Evolutionary conservation across 2,797 vertebrate genomes (phyloP), one percentile per base, ranked within the genome.

Genomic region (Microctenopoma stevenorrisi): DNA sequence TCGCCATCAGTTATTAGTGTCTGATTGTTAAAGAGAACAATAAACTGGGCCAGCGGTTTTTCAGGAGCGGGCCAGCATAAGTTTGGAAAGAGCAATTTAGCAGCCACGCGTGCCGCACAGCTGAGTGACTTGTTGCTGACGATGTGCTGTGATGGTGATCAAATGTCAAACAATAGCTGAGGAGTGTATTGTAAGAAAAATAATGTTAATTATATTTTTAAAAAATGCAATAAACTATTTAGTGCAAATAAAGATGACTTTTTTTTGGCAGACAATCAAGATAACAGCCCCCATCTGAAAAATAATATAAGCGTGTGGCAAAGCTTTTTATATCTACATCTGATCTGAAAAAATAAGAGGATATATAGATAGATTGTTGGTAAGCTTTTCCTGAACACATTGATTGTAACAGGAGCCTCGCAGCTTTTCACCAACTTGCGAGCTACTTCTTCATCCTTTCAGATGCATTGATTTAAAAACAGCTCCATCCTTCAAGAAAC

Each of bases 51-150:
- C 53, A 54, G 64, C 16, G 64, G 51, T 61, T 72, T 22, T 65
- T 50, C 26, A 66, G 63, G 44, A 40, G 38, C 37, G 50, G 56
- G 15, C 55, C 42, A 2, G 53, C 18, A 38, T 50, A 62, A 42
- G 47, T 57, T 69, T 71, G 61, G 55, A 78, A 72, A 77, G 44
- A 73, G 72, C 60, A 52, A 79, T 84, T 74, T 55, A 25, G 67
- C 68, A 67, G 68, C 71, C 65, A 64, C 76, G 61, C 76, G 56
- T 35, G 10, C 25, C 66, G 67, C 61, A 70, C 62, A 64, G 61
- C 13, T 18, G 35, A 60, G 70, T 9, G 54, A 69, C 18, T 16
- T 48, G 33, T 43, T 59, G 48, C 52, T 40, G 53, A 42, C 15
- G 12, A 42, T 15, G 40, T 14, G 58, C 15, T 57, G 56, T 40